Conservation (phyloP, 2,113 vertebrate species). For the pig (Sus scrofa) region T2T-Sscrofa CM000830.6:41160501-41161000, state of each 20-base stretch:
- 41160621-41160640: conserved; percentile 69
- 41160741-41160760: conserved; percentile 64
- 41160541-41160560: not conserved
- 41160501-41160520: conserved; percentile 7
- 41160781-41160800: conserved; percentile 51
- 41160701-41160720: conserved; percentile 55
- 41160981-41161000: not conserved
- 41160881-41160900: conserved; percentile 49
- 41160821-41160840: conserved; percentile 45
- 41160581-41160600: conserved; percentile 60
- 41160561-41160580: conserved; percentile 56
- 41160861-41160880: conserved; percentile 17
- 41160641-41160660: conserved; percentile 69
- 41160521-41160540: conserved; percentile 52
- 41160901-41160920: not conserved
- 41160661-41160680: conserved; percentile 65
- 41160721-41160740: conserved; percentile 49
- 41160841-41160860: conserved; percentile 4
- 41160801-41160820: not conserved
- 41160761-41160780: not conserved
- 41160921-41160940: not conserved
- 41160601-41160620: conserved; percentile 65
- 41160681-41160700: conserved; percentile 66
- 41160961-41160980: not conserved
- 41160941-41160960: not conserved